phyloP scores from a whole-genome alignment of 2,113 vertebrate genomes.

The Beaufortia kweichowensis region DNA sequence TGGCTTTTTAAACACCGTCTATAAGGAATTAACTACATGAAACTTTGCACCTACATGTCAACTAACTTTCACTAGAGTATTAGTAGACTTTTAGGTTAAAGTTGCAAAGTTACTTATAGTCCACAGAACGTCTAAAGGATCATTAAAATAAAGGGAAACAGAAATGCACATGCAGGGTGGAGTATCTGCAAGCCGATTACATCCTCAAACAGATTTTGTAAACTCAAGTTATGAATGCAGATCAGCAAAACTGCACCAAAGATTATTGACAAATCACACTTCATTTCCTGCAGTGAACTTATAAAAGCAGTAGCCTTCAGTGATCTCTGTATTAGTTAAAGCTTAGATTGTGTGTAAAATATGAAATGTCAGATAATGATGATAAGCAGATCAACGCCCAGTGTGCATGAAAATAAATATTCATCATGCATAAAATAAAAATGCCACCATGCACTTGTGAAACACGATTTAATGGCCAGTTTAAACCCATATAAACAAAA shows the following conservation, averaged over 20 bases:
- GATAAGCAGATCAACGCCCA: conserved; percentile 21
- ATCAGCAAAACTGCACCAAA: conserved; percentile 24
- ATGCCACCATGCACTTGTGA: not conserved
- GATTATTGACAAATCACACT: not conserved
- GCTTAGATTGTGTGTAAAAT: not conserved
- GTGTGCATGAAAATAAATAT: not conserved
- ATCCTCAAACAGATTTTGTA: not conserved
- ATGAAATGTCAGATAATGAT: not conserved
- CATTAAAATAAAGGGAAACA: not conserved
- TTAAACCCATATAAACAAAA: conserved; percentile 20
- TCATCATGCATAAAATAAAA: too few species aligned
- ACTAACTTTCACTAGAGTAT: too few species aligned
- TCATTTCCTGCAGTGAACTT: not conserved
- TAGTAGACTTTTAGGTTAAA: too few species aligned
- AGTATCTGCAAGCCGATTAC: not conserved
- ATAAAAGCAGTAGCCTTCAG: not conserved
- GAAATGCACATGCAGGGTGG: not conserved
- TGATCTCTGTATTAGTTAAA: not conserved
- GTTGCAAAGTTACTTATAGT: too few species aligned
- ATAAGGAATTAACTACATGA: too few species aligned
- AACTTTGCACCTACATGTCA: too few species aligned
- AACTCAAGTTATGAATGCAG: conserved; percentile 19
- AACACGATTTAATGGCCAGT: not conserved
- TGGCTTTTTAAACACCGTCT: too few species aligned
- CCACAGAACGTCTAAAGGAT: too few species aligned